Evolutionary conservation across 2,113 vertebrate species (phyloP), one percentile per base, ranked within the genome.

Genomic region (Periophthalmus modestus): DNA sequence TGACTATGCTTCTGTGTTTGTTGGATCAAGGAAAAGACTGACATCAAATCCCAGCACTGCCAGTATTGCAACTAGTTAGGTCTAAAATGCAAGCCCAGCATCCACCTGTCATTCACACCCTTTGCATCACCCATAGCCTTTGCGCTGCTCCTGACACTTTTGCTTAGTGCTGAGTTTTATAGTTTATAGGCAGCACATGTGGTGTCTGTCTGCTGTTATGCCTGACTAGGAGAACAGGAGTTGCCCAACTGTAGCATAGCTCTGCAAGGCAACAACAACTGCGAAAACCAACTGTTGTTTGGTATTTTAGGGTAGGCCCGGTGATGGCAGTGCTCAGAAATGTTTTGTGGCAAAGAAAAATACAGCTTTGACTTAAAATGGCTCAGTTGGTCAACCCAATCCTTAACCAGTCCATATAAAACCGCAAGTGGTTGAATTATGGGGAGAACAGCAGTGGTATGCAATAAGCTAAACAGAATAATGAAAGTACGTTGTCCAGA

Each of bases 251-350:
- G 90, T 80, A 71, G 77, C 83, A 86, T 82, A 87, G 79, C 82
- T 88, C 69, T 54, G 79, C 75, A 19, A 83, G 76, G 87, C 87
- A 92, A 89, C 85, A 91, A 88, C 93, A 94, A 91, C 93, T 94
- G 92, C 78, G 73, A 48, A 79, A 82, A 82, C 75, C 87, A 91
- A 86, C 93, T 92, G 93, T 85, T 89, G 90, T 80, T 87, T 5
- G 72, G 83, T 72, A 82, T 87, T 87, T 67, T 76, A 11, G 69
- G 82, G 77, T 46, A 81, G 78, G 74, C 57, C 78, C 43, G 12
- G 19, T 88, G 89, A 93, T 87, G 90, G 88, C 87, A 85, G 82
- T 62, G 72, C 85, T 84, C 70, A 83, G 87, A 82, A 80, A 91
- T 89, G 87, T 82, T 77, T 72, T 88, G 87, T 80, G 89, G 91